Conservation (phyloP, 1,140 invertebrate species). For the Caenorhabditis brenneri region DNA sequence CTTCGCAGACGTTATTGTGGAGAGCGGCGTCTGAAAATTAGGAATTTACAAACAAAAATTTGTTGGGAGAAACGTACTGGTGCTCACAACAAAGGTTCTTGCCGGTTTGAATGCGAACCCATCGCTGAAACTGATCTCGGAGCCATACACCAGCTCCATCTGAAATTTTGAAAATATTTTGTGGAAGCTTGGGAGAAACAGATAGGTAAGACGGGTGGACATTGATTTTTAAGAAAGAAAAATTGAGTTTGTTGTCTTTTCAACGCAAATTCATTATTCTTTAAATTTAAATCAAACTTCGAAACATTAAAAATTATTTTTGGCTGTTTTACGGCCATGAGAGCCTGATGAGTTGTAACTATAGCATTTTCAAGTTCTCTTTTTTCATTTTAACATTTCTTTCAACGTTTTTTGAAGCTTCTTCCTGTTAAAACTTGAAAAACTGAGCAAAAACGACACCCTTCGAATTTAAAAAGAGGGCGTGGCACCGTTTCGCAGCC, state of each 20-base stretch:
- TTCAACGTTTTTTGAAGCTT: not conserved
- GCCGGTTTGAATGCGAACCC: not conserved
- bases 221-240: not conserved
- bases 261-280: too few relatives aligned
- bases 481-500: not conserved
- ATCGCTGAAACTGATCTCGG: slow-evolving; percentile 20
- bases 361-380: too few relatives aligned
- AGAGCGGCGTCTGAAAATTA: not conserved
- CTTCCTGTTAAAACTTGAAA: not conserved
- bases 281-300: too few relatives aligned
- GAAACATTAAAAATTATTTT: too few relatives aligned
- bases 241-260: too few relatives aligned
- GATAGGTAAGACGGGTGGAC: too few relatives aligned
- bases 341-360: too few relatives aligned
- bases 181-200: not conserved
- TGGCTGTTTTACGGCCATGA: too few relatives aligned
- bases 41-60: too few relatives aligned
- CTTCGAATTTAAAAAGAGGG: slow-evolving; percentile 22
- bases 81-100: slow-evolving; percentile 3
- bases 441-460: not conserved
- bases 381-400: not conserved
- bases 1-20: not conserved
- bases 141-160: slow-evolving; percentile 32
- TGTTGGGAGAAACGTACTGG: slow-evolving; percentile 40
- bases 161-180: slow-evolving; percentile 27